Evolutionary conservation across 2,797 vertebrate genomes (phyloP).

Genomic region (Chaunax sp.): DNA sequence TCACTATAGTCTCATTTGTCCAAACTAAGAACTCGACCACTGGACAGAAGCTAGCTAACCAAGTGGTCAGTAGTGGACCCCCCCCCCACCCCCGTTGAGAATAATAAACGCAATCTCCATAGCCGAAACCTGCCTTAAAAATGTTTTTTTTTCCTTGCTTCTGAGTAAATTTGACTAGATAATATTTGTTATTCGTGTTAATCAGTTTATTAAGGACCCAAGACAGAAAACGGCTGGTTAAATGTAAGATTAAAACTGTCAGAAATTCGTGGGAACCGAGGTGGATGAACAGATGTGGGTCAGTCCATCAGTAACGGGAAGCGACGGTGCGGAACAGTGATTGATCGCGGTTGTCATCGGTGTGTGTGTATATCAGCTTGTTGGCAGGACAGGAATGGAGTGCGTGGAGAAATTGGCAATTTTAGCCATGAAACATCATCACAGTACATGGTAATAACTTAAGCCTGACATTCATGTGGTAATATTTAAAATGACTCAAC

Average conservation of each 20-base stretch:
- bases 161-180: conserved; percentile 14
- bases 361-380: conserved; percentile 17
- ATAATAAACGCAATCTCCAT: conserved; percentile 34
- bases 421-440: conserved; percentile 22
- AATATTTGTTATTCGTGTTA: conserved; percentile 17
- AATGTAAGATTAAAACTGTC: conserved; percentile 29
- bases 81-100: conserved; percentile 50
- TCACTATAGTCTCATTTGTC: conserved; percentile 35
- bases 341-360: conserved; percentile 75
- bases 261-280: conserved; percentile 36
- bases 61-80: conserved; percentile 71
- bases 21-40: conserved; percentile 66
- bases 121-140: conserved; percentile 6
- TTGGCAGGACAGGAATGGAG: conserved; percentile 23
- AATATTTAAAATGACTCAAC: neutral
- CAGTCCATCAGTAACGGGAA: conserved; percentile 73
- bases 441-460: conserved; percentile 1
- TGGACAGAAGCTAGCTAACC: conserved; percentile 75
- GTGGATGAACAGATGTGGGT: conserved; percentile 77
- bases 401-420: conserved; percentile 9
- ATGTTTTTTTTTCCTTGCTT: neutral
- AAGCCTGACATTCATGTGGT: conserved; percentile 5
- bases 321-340: conserved; percentile 79
- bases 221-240: conserved; percentile 4
- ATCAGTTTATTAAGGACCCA: neutral